Evolutionary conservation across 2,113 vertebrate genomes (phyloP).

Genomic region (Istiophorus platypterus): DNA sequence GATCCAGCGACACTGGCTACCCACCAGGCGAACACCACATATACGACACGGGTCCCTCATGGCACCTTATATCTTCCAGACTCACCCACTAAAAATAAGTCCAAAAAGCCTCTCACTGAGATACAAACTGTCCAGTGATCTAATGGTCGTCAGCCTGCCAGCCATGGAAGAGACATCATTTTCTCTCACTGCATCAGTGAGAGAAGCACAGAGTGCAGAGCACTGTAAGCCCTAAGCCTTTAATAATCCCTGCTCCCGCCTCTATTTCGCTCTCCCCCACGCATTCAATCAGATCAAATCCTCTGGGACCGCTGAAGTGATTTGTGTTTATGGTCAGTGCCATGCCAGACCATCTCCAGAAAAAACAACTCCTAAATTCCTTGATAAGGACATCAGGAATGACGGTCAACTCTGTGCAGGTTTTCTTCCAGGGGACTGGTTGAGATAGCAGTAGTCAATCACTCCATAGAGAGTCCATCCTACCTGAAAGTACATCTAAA

Average conservation of each 20-base stretch:
- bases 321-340: constrained; percentile 42
- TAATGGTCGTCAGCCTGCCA: constrained; percentile 42
- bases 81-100: constrained; percentile 7
- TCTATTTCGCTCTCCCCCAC: constrained; percentile 67
- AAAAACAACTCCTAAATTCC: constrained; percentile 7
- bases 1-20: constrained; percentile 84
- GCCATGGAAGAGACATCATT: constrained; percentile 45
- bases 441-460: not conserved
- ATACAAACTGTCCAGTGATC: constrained; percentile 24
- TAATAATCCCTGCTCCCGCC: constrained; percentile 78
- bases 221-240: constrained; percentile 76
- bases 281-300: constrained; percentile 76
- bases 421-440: not conserved
- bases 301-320: constrained; percentile 49
- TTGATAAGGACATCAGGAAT: not conserved
- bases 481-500: constrained; percentile 3
- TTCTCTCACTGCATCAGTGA: constrained; percentile 58
- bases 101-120: constrained; percentile 44
- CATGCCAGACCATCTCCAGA: constrained; percentile 41
- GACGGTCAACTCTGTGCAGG: not conserved
- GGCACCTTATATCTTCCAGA: constrained; percentile 29
- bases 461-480: not conserved
- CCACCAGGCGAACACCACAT: constrained; percentile 77
- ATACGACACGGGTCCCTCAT: constrained; percentile 84
- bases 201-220: constrained; percentile 60